Conservation (phyloP, 2,113 vertebrate species). For the Seriola rivoliana region DNA sequence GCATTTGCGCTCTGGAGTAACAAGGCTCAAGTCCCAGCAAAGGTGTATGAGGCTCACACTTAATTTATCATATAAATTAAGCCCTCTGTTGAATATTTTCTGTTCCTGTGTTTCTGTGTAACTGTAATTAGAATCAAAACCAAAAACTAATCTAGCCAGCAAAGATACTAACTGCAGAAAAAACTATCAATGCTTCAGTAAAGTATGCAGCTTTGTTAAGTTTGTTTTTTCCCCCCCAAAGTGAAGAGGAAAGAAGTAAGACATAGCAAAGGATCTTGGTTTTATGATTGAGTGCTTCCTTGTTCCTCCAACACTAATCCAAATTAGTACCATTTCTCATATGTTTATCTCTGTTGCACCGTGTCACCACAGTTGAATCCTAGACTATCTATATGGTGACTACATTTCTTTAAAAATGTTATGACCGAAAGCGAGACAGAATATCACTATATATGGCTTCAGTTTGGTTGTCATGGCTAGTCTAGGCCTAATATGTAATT, state of each 20-base stretch:
- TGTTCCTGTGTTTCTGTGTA: conserved; percentile 28
- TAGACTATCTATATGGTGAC: background rate
- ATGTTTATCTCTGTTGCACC: background rate
- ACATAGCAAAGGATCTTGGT: background rate
- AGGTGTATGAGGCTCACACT: background rate
- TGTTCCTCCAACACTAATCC: conserved; percentile 14
- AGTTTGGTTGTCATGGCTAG: conserved; percentile 17
- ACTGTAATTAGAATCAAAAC: conserved; percentile 65
- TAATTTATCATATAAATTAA: background rate
- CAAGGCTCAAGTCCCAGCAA: conserved; percentile 5
- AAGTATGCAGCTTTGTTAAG: conserved; percentile 11
- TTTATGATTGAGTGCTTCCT: conserved; percentile 45
- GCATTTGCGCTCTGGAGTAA: background rate
- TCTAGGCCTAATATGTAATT: conserved; percentile 9
- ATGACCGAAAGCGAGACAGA: background rate
- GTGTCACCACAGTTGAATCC: background rate
- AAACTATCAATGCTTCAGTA: conserved; percentile 29
- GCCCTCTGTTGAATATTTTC: conserved; percentile 8
- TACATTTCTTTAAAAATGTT: conserved; percentile 6
- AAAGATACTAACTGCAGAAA: conserved; percentile 31
- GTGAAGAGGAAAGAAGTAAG: background rate
- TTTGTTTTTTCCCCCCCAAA: too few species aligned
- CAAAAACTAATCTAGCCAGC: conserved; percentile 68
- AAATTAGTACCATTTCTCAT: background rate
- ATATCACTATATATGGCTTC: background rate